These are phyloP conservation scores for Circaetus cinerascens DNA, from an alignment of 2,113 vertebrate genomes.

Conservation along the genomic window DNA sequence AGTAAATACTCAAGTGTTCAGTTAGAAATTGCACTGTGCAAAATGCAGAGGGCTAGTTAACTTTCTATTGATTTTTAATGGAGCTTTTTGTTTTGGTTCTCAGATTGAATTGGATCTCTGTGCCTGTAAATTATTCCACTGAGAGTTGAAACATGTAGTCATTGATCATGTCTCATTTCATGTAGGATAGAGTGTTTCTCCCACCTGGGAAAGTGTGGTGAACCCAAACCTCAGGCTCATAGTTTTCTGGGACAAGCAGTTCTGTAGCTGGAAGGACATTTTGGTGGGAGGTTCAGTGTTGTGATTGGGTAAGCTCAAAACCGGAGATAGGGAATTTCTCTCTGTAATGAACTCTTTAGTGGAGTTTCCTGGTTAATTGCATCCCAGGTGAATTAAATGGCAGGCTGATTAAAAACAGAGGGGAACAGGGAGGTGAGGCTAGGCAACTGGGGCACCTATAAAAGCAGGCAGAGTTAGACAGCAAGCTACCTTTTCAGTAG, in stretches of 20 bases:
- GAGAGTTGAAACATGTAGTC: background rate
- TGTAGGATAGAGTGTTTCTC: background rate
- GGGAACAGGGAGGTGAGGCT: background rate
- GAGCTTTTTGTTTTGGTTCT: slow-evolving; percentile 24
- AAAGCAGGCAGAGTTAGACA: background rate
- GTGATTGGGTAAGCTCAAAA: background rate
- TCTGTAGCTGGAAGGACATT: background rate
- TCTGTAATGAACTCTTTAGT: background rate
- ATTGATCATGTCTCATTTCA: slow-evolving; percentile 17
- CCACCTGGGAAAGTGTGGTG: background rate
- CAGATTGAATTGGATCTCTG: background rate
- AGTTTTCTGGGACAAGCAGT: background rate
- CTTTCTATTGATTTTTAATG: slow-evolving; percentile 37
- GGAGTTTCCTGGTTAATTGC: slow-evolving; percentile 18
- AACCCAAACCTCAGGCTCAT: background rate
- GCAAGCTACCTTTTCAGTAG: background rate
- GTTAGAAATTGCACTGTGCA: background rate
- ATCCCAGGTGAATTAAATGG: background rate
- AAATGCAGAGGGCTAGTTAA: background rate
- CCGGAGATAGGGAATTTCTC: background rate
- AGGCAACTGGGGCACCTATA: background rate
- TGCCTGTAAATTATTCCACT: background rate
- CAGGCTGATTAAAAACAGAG: slow-evolving; percentile 9
- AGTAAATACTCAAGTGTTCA: background rate
- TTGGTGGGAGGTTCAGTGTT: background rate